Percentiles rank a stretch among this genome's conserved stretches.
Conservation (phyloP, 2,797 vertebrate genomes). For the Malurus splendens region DNA sequence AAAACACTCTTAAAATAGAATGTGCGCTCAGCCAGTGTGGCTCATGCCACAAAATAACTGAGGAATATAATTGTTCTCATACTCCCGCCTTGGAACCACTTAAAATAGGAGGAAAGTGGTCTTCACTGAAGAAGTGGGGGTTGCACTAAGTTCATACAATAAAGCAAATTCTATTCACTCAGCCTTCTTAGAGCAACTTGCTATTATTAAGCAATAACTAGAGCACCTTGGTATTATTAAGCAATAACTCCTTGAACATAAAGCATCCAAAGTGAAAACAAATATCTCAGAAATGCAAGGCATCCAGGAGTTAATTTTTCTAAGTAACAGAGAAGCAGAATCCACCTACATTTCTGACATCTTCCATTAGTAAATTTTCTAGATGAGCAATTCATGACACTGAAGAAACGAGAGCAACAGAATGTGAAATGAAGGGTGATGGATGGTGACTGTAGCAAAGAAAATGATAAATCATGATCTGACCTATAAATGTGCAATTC, state of each 20-base stretch:
- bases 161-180: not conserved
- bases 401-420: constrained; percentile 42
- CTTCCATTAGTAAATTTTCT: constrained; percentile 47
- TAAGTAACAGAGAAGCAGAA: constrained; percentile 16
- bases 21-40: not conserved
- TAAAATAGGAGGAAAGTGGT: not conserved
- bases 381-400: constrained; percentile 45
- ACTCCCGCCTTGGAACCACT: not conserved
- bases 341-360: constrained; percentile 25
- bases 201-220: not conserved
- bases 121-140: not conserved
- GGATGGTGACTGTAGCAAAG: constrained; percentile 12
- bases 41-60: not conserved
- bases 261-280: not conserved
- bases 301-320: constrained; percentile 31
- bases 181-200: not conserved
- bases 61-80: not conserved
- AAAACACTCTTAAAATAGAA: constrained; percentile 7
- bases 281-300: not conserved
- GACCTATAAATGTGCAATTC: not conserved
- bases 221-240: not conserved
- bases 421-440: constrained; percentile 54
- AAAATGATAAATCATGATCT: constrained; percentile 35
- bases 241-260: not conserved
- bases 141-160: not conserved